Evolutionary conservation across 2,888 invertebrate genomes (phyloP), one percentile per base, ranked within the genome.

Genomic region (Nomada fucata): DNA sequence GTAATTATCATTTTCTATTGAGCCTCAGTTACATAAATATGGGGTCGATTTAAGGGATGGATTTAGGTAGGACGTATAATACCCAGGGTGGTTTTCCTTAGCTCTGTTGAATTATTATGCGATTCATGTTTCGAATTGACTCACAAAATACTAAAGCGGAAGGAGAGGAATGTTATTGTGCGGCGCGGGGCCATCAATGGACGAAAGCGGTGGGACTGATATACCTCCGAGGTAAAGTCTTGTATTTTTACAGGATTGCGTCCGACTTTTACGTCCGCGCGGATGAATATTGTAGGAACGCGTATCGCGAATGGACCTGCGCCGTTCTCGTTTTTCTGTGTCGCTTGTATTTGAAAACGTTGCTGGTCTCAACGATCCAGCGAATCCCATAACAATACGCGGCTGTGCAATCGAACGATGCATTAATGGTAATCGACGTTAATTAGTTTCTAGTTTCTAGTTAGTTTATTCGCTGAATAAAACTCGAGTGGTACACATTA

Each of bases 91-190:
- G 91, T 92, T 93, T 92, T 93, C 91, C 91, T 93, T 91, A 91
- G 90, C 90, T 90, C 86, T 87, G 90, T 89, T 92, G 93, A 93
- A 93, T 93, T 93, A 93, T 93, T 93, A 92, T 93, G 93, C 92
- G 92, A 93, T 93, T 93, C 93, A 93, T 93, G 93, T 93, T 93
- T 93, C 91, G 91, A 91, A 93, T 93, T 93, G 93, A 93, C 93
- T 93, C 90, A 93, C 93, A 93, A 93, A 93, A 92, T 90, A 93
- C 91, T 92, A 93, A 93, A 92, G 91, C 92, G 92, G 91, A 92
- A 91, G 91, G 89, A 89, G 91, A 92, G 91, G 91, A 91, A 93
- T 93, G 92, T 93, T 93, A 93, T 93, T 93, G 91, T 93, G 92
- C 87, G 85, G 77, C 85, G 89, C 89, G 83, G 76, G 78, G 44